phyloP scores from a whole-genome alignment of 2,113 vertebrate species.

The Chlamydotis undulata region DNA sequence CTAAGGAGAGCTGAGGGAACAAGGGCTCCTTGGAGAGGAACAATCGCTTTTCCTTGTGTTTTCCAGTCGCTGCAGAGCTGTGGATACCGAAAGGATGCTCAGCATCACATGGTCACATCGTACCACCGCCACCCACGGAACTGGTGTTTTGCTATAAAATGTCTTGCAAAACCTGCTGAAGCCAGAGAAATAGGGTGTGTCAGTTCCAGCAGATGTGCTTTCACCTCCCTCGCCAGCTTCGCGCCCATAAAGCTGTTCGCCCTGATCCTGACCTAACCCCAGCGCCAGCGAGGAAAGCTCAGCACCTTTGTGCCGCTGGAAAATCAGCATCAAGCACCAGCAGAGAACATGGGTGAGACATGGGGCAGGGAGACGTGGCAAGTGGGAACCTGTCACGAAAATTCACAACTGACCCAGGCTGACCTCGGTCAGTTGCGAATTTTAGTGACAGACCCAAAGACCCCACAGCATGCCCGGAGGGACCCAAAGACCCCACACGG shows the following conservation, averaged over 20 bases:
- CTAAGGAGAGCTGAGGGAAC: not conserved
- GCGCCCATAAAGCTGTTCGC: not conserved
- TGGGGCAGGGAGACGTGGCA: not conserved
- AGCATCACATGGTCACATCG: not conserved
- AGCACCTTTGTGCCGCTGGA: accelerated
- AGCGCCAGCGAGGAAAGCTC: accelerated
- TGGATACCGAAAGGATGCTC: not conserved
- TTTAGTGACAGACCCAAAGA: accelerated
- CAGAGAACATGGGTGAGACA: accelerated
- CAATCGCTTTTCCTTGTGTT: not conserved
- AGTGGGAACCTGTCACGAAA: accelerated
- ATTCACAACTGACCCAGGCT: accelerated
- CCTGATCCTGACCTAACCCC: not conserved
- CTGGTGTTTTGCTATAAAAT: not conserved
- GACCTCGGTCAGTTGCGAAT: not conserved
- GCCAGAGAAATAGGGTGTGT: not conserved
- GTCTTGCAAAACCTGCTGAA: not conserved
- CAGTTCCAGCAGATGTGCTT: not conserved
- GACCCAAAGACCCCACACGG: not conserved
- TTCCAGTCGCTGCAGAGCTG: not conserved
- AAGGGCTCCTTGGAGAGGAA: not conserved
- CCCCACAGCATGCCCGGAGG: too few relatives aligned
- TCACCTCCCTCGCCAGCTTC: not conserved
- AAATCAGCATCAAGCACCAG: not conserved
- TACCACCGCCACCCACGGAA: accelerated